Conservation (phyloP, 2,797 vertebrate genomes). For the Muraenolepis orangiensis region DNA sequence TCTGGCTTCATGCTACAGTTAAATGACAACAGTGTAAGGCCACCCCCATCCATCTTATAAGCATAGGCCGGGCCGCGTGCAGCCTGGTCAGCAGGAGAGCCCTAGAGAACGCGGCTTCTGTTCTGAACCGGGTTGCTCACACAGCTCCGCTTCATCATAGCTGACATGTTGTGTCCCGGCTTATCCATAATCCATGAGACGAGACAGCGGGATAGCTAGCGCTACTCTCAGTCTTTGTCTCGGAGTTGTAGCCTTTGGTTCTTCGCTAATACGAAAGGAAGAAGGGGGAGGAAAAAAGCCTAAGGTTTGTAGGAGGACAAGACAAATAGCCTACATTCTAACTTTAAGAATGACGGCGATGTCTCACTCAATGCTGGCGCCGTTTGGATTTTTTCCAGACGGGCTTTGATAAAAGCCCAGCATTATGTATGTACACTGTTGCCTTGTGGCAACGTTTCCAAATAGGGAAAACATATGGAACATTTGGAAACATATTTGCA, state of each 20-base stretch:
- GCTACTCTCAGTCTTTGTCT: neutral
- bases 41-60: neutral
- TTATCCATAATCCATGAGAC: constrained; percentile 1
- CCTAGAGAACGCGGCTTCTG: neutral
- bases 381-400: no score
- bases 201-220: neutral
- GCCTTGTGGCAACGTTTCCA: no score
- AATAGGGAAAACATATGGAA: no score
- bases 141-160: neutral
- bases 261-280: neutral
- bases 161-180: neutral
- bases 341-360: no score
- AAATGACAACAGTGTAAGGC: neutral
- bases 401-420: no score
- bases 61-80: neutral
- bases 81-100: no score
- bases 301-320: no score
- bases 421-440: no score
- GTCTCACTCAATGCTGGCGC: no score
- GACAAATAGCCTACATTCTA: no score
- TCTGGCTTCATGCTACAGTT: constrained; percentile 12
- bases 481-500: neutral
- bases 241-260: neutral
- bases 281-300: no score
- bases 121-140: neutral